Evolutionary conservation across 2,797 vertebrate species (phyloP), one percentile per base, ranked within the genome.

Genomic region (Pipistrellus nathusii): DNA sequence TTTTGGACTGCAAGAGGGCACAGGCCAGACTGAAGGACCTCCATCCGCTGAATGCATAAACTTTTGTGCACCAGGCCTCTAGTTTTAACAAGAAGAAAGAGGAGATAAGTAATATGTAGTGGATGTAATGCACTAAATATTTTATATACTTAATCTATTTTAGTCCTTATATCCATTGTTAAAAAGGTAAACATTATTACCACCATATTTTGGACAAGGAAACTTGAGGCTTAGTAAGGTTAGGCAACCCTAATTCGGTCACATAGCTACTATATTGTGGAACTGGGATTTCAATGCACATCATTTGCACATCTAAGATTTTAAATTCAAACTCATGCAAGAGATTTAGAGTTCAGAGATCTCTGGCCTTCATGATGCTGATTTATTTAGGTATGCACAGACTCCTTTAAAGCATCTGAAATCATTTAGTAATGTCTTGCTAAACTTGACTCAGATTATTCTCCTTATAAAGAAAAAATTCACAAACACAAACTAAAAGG

Each of bases 391-490:
- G 30, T 88, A 82, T 59, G 53, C 17, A 72, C 25, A 94, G n/a
- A 46, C 23, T 62, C n/a, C 38, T 90, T 87, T 82, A 91, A 88
- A 75, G 30, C 27, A 94, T 76, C 4, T 88, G 30, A 87, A 78
- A 21, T 76, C n/a, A 88, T 4, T 44, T 57, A 71, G 3, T 44
- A 91, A 89, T 32, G 5, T 78, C 57, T 69, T 77, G 17, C 25
- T 89, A 85, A 91, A 90, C 14, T 6, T 95, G 55, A 94, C 27
- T 76, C 59, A 66, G 59, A 55, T 80, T 95, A 82, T 69, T 53
- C 32, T 91, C 10, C 38, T 95, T 66, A 68, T 35, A 59, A 94
- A 82, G 32, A 89, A 94, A 64, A 3, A n/a, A 94, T 86, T 88
- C 57, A 88, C 17, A 95, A 55, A 46, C n/a, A 85, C 23, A 90